phyloP scores from a whole-genome alignment of 2,113 vertebrate species.

The Mus spicilegus region DNA sequence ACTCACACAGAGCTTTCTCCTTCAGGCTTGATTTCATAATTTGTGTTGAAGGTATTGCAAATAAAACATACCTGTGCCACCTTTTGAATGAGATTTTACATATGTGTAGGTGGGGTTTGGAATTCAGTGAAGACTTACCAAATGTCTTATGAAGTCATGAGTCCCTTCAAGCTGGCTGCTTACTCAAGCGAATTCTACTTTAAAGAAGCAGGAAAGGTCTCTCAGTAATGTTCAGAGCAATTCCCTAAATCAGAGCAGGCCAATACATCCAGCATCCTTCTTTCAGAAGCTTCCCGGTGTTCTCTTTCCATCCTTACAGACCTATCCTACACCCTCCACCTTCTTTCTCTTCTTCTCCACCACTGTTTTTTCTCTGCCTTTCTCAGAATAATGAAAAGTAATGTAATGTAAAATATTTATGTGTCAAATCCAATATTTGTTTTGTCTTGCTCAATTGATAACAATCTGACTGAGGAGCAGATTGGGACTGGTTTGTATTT shows the following conservation, averaged over 20 bases:
- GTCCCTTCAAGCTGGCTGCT: neutral
- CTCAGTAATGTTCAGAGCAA: neutral
- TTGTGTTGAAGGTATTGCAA: neutral
- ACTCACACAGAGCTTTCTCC: neutral
- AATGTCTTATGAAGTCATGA: neutral
- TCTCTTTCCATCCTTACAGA: too few relatives aligned
- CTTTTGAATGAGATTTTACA: neutral
- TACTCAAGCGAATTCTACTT: neutral
- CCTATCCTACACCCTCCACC: too few relatives aligned
- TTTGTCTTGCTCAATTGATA: constrained; percentile 68
- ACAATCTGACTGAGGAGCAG: constrained; percentile 64
- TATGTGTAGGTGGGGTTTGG: too few relatives aligned
- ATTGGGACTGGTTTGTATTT: constrained; percentile 59
- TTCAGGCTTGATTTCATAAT: neutral
- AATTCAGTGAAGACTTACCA: neutral
- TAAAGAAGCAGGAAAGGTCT: neutral
- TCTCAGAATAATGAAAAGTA: neutral
- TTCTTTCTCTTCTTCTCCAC: too few relatives aligned
- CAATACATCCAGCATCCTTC: fast-evolving
- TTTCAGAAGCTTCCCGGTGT: neutral
- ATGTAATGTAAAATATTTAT: neutral
- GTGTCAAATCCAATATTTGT: constrained; percentile 4
- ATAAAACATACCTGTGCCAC: neutral
- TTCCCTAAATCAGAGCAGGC: neutral
- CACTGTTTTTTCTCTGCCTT: neutral